Evolutionary conservation across 2,888 invertebrate species (phyloP).

Genomic region (Altica lythri): DNA sequence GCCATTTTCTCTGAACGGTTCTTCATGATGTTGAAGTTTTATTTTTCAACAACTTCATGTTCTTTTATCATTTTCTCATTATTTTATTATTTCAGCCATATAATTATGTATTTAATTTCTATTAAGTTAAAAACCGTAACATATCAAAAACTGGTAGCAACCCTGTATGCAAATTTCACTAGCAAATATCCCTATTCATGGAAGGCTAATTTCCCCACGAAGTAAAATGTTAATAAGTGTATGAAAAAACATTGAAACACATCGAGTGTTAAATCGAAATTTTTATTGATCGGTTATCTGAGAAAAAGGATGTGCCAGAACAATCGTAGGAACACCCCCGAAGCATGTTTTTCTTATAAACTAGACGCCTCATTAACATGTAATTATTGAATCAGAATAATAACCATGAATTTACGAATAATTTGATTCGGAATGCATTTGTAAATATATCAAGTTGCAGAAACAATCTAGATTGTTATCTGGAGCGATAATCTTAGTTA

Average conservation of each 20-base stretch:
- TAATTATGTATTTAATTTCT: no score
- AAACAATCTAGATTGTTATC: constrained; percentile 5
- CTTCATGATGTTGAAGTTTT: no score
- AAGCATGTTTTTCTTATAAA: constrained; percentile 12
- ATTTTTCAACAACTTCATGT: no score
- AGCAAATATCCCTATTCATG: constrained; percentile 8
- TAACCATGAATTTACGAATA: constrained; percentile 17
- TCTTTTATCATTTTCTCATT: no score
- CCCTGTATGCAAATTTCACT: constrained; percentile 5
- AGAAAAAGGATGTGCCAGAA: constrained; percentile 27
- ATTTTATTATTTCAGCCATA: no score
- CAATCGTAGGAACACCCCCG: constrained; percentile 20
- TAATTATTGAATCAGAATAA: constrained; percentile 23
- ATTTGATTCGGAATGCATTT: constrained; percentile 13
- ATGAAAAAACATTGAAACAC: constrained; percentile 24
- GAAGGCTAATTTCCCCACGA: constrained; percentile 24
- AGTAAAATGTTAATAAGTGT: constrained; percentile 13
- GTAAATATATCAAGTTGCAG: constrained; percentile 16
- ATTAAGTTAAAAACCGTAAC: no score
- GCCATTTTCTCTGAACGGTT: no score
- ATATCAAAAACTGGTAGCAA: no score
- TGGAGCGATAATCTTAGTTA: constrained; percentile 5
- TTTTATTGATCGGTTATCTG: constrained; percentile 33
- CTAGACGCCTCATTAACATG: constrained; percentile 20
- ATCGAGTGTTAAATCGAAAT: constrained; percentile 29